Conservation (phyloP, 2,888 invertebrate genomes). For the Sarcophaga caerulescens region DNA sequence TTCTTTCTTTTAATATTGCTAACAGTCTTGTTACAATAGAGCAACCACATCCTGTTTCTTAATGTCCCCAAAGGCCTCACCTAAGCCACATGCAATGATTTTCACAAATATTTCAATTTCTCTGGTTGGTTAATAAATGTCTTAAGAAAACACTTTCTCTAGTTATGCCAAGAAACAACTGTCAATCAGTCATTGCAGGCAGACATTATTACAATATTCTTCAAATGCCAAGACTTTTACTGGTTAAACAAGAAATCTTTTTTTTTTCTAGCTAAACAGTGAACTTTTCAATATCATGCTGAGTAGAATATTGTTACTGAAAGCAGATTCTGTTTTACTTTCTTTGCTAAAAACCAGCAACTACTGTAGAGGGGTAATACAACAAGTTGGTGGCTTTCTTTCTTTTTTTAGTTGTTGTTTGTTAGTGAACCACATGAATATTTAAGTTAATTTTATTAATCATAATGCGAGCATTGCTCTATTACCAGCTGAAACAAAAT, state of each 20-base stretch:
- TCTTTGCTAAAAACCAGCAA: not conserved
- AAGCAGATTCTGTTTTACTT: constrained; percentile 25
- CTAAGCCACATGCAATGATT: not conserved
- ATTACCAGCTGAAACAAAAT: constrained; percentile 11
- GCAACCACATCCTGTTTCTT: not conserved
- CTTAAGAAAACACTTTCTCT: constrained; percentile 48
- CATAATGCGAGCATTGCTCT: not conserved
- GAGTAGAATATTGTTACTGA: constrained; percentile 4
- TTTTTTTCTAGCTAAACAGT: not conserved
- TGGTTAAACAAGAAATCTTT: constrained; percentile 37
- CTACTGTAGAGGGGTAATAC: not conserved
- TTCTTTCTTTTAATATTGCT: not conserved
- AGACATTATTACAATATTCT: not conserved
- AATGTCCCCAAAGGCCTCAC: not conserved
- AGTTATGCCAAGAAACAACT: constrained; percentile 1
- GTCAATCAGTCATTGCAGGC: no score
- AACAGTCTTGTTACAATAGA: no score
- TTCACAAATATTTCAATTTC: constrained; percentile 35
- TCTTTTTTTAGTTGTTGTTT: not conserved
- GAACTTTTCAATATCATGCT: constrained; percentile 8
- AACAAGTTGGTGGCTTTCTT: constrained; percentile 5
- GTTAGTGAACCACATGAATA: constrained; percentile 2
- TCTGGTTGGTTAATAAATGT: not conserved
- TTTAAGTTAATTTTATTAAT: constrained; percentile 35
- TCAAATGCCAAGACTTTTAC: constrained; percentile 18